phyloP scores from a whole-genome alignment of 64 coral and sea anemone species.

The Pocillopora verrucosa region DNA sequence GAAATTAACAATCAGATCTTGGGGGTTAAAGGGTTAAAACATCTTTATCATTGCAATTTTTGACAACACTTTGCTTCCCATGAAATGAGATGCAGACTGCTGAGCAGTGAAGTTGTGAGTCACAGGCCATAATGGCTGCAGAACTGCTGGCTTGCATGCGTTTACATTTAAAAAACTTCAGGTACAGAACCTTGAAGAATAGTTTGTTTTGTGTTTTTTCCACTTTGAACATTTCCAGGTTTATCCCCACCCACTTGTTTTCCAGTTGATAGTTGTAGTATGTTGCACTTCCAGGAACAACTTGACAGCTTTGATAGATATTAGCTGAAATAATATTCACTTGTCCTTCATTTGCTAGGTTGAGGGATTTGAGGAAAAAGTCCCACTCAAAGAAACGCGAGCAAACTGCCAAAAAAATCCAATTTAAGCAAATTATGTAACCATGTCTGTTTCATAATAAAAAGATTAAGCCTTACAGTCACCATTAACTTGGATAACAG shows the following conservation, averaged over 20 bases:
- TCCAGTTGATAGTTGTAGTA: not conserved
- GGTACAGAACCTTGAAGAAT: not conserved
- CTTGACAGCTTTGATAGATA: not conserved
- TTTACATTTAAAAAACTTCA: too few species aligned
- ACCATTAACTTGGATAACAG: too few species aligned
- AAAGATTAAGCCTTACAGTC: too few species aligned
- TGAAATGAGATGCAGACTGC: too few species aligned
- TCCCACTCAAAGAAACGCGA: not conserved
- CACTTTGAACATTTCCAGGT: not conserved
- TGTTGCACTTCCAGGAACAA: not conserved
- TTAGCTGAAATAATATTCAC: not conserved
- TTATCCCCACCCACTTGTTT: not conserved
- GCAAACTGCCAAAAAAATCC: not conserved
- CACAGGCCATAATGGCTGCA: too few species aligned
- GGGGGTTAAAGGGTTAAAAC: too few species aligned
- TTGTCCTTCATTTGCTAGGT: not conserved
- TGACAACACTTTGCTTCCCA: too few species aligned
- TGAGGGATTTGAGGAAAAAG: not conserved
- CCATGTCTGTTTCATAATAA: too few species aligned
- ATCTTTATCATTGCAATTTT: too few species aligned
- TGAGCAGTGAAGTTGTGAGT: too few species aligned
- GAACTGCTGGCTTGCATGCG: too few species aligned
- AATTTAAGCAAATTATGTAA: not conserved
- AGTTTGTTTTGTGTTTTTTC: not conserved
- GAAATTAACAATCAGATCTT: too few species aligned